Evolutionary conservation across 2,113 vertebrate species (phyloP), one percentile per base, ranked within the genome.

Genomic region (Thryonomys swinderianus): DNA sequence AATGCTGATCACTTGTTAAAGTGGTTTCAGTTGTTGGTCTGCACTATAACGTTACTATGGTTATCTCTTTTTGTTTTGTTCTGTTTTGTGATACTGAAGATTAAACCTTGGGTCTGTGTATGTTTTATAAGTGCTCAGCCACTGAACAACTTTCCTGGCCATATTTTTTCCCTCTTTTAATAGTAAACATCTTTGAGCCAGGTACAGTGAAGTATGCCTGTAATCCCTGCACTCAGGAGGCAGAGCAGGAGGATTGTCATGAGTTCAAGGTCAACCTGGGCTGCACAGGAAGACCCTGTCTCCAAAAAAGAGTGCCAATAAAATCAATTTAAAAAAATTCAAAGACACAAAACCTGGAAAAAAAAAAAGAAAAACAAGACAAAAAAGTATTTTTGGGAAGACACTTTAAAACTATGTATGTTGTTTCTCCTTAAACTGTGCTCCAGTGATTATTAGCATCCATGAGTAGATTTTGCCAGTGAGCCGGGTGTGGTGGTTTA

Each of bases 351-450:
- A 12, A 55, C 53, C 48, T 51, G 48, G 48, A 14, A 14, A 14
- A 14, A 12, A 55, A 12, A 55, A 12, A 55, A 55, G 8, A 55
- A 55, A 55, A 55, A 34, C 34, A 71, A 25, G 53, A 51, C 40
- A 95, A 51, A 23, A 45, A 95, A 51, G 23, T 45, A 79, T 55
- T 30, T 79, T 85, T 18, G 71, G 59, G 61, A 37, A 78, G 51
- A 69, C 57, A 84, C 51, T 78, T 78, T 30, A 71, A 42, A 48
- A 88, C 34, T 84, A 61, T 88, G 78, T 42, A 34, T 83, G 48
- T 34, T 83, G 42, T 78, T 92, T 95, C 61, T 82, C 78, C 42
- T 88, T 17, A 64, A 62, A 59, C 55, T 92, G n/a, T 88, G 40
- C 40, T n/a, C 13, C 40, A 42, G 27, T 67, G 51, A 66, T 51